Evolutionary conservation across 2,113 vertebrate species (phyloP).

Genomic region (Hucho hucho): DNA sequence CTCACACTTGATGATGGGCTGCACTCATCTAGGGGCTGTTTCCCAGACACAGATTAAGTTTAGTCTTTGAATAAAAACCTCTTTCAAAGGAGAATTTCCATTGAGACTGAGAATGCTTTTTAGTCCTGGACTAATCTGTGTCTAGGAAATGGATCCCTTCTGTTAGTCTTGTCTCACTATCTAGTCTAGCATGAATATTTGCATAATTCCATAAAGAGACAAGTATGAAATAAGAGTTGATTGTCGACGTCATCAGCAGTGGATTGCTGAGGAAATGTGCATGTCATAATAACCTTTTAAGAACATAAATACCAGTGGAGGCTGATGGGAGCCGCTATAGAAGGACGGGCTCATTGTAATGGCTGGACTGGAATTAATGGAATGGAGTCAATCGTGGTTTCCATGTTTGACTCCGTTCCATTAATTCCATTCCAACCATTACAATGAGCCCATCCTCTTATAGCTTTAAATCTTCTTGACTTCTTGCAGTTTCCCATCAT

Average conservation of each 20-base stretch:
- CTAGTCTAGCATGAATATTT: background rate
- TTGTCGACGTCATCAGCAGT: constrained; percentile 42
- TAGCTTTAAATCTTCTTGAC: background rate
- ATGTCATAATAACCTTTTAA: no score
- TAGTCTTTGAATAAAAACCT: no score
- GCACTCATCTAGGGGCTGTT: no score
- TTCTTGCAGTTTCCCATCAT: background rate
- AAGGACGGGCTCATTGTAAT: background rate
- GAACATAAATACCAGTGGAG: no score
- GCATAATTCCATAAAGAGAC: background rate
- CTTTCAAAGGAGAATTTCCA: no score
- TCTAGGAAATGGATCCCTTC: background rate
- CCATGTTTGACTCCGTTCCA: no score
- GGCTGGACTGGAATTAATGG: no score
- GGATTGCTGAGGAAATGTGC: constrained; percentile 27
- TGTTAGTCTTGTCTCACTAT: background rate
- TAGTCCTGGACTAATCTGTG: no score
- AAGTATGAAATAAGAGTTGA: constrained; percentile 19
- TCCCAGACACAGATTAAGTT: no score
- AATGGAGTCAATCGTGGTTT: no score
- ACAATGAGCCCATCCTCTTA: background rate
- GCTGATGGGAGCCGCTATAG: constrained; percentile 32
- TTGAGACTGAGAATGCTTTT: background rate
- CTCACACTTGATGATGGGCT: background rate
- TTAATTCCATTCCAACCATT: no score